Percentiles rank a stretch among this genome's conserved stretches.
These are phyloP conservation scores for Sinocyclocheilus anophthalmus DNA, from an alignment of 2,113 vertebrate species.

Conservation along the genomic window DNA sequence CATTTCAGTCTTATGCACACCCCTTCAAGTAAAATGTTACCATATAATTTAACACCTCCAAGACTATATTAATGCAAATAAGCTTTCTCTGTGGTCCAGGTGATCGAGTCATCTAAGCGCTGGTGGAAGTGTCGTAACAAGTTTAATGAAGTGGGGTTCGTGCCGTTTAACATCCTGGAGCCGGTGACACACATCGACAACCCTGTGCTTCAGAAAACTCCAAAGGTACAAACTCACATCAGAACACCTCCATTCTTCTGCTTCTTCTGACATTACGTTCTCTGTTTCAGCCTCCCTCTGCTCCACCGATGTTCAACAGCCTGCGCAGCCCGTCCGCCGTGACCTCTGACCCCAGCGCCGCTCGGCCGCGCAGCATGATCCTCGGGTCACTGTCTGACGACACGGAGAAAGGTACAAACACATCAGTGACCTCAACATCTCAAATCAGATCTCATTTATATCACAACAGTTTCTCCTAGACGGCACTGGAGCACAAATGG, in stretches of 20 bases:
- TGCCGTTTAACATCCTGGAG: slow-evolving; percentile 83
- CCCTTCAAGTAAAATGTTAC: too few species aligned
- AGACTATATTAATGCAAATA: not conserved
- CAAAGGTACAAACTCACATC: slow-evolving; percentile 60
- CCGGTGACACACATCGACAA: slow-evolving; percentile 69
- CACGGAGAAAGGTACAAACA: slow-evolving; percentile 71
- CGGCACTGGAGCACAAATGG: not conserved
- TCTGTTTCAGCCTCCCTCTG: slow-evolving; percentile 61
- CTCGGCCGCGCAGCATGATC: slow-evolving; percentile 62
- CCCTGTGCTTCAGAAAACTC: slow-evolving; percentile 48
- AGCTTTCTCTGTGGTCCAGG: slow-evolving; percentile 63
- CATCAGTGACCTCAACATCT: not conserved
- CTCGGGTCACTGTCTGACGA: slow-evolving; percentile 59
- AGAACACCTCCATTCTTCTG: not conserved
- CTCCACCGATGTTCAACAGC: slow-evolving; percentile 56
- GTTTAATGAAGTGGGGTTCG: slow-evolving; percentile 78
- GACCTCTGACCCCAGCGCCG: slow-evolving; percentile 18
- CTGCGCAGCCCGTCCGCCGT: slow-evolving; percentile 54
- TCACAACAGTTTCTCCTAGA: not conserved
- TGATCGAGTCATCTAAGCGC: slow-evolving; percentile 80
- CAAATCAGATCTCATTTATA: not conserved
- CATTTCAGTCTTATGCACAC: too few species aligned
- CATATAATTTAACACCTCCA: not conserved
- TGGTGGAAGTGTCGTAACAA: slow-evolving; percentile 84
- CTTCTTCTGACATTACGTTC: not conserved